Percentiles rank a stretch among this genome's conserved stretches.
These are phyloP conservation scores for Pseudomyrmex concolor DNA, from an alignment of 1,140 invertebrate species.

Conservation along the genomic window DNA sequence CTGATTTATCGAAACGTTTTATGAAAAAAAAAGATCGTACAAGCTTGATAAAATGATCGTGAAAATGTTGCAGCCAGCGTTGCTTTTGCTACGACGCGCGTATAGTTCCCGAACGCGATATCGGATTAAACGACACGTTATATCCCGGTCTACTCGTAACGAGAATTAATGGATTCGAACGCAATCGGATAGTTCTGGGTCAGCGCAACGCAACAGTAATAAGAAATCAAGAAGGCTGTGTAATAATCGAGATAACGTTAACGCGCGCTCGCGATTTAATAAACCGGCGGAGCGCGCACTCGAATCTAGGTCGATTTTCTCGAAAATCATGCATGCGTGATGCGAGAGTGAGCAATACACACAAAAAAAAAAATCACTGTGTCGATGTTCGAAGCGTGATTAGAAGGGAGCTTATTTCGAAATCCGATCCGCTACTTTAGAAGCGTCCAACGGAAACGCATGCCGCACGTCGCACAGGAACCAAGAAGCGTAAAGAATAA, in stretches of 20 bases:
- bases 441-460: constrained; percentile 38
- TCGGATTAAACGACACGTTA: constrained; percentile 31
- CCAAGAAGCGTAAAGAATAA: constrained; percentile 58
- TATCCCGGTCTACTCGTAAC: constrained; percentile 33
- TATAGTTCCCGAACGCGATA: constrained; percentile 3
- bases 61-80: background rate
- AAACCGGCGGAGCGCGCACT: constrained; percentile 9
- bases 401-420: constrained; percentile 5
- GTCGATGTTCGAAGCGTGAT: constrained; percentile 1
- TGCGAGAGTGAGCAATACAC: background rate
- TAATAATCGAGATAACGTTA: constrained; percentile 51
- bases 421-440: constrained; percentile 13
- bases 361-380: constrained; percentile 4
- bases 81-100: background rate
- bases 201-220: constrained; percentile 37
- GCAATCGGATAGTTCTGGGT: constrained; percentile 53
- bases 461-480: constrained; percentile 44
- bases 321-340: constrained; percentile 27
- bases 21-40: background rate
- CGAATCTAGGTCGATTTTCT: constrained; percentile 32
- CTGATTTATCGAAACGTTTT: constrained; percentile 17
- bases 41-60: constrained; percentile 4
- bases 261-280: constrained; percentile 27
- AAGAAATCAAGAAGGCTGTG: constrained; percentile 39
- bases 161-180: constrained; percentile 48